Evolutionary conservation across 2,888 invertebrate genomes (phyloP), one percentile per base, ranked within the genome.

Genomic region (Synanthedon myopaeformis): DNA sequence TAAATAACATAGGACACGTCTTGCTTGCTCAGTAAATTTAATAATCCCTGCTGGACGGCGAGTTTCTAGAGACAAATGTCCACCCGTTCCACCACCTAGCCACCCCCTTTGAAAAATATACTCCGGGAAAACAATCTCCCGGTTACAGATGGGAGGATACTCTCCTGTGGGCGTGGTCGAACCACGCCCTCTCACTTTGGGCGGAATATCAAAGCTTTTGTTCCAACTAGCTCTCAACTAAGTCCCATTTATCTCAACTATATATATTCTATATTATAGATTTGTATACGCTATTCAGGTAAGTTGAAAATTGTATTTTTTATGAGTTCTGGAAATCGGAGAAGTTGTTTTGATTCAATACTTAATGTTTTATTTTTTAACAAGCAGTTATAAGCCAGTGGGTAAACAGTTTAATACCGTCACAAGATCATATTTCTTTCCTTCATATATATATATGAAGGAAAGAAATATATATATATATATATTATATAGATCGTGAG

Each of bases 11-110:
- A 35, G 35, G 35, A 35, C 10, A 10, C 75, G 75, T 75, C 67
- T 73, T 73, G 63, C 58, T 60, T 62, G 66, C 66, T 68, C 69
- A 61, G 73, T 76, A 76, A 76, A 81, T 82, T 82, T 79, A 82
- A 82, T 84, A 82, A 82, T 73, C 74, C 74, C 65, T 69, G 49
- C 49, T 12, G 69, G 61, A 61, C 65, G 69, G 65, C 63, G 57
- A 57, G 61, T 62, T 65, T 64, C 67, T 65, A 67, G 73, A 78
- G 77, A 76, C 71, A 76, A 78, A 74, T 72, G 76, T 70, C 73
- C 78, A 72, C 79, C 78, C 35, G 35, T 10, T 35, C 10, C 10
- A 35, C 6, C 35, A 35, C 35, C 35, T 8, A 6, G 10, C 35
- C 76, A 59, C 74, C 76, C 78, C 79, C 77, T 57, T 56, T 52